These are phyloP conservation scores for Psittacula echo DNA, from an alignment of 2,797 vertebrate species.

Conservation along the genomic window DNA sequence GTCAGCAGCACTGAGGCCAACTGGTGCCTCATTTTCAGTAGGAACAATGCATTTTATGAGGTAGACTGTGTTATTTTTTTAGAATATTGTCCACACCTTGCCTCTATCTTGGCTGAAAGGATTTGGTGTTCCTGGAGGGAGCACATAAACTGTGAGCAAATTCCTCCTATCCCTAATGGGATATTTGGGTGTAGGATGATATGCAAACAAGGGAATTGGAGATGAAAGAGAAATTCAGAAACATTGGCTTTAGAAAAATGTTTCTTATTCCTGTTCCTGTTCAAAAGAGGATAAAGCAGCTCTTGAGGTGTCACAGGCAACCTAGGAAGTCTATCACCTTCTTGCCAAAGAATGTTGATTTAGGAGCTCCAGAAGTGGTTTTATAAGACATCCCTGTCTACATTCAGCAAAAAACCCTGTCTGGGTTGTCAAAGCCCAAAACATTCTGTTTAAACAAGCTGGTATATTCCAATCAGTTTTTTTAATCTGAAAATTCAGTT, in stretches of 20 bases:
- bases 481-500: slow-evolving; percentile 17
- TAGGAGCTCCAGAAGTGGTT: background rate
- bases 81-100: background rate
- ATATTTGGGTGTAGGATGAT: background rate
- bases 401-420: background rate
- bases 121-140: background rate
- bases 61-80: background rate
- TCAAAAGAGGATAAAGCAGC: background rate
- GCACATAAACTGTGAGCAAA: background rate
- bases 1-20: background rate
- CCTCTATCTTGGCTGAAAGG: background rate
- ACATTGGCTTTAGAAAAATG: background rate
- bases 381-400: background rate
- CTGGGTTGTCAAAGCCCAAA: background rate
- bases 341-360: background rate
- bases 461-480: background rate
- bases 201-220: background rate
- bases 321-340: background rate
- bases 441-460: slow-evolving; percentile 8
- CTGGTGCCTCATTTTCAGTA: background rate
- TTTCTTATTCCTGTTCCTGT: background rate
- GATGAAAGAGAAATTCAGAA: background rate
- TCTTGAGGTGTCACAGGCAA: background rate
- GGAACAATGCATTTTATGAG: background rate
- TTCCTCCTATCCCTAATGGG: background rate